A percentile compares a stretch with the other conserved stretches of the same genome.
phyloP scores from a whole-genome alignment of 2,797 vertebrate genomes.

The Kryptolebias ocellatus region DNA sequence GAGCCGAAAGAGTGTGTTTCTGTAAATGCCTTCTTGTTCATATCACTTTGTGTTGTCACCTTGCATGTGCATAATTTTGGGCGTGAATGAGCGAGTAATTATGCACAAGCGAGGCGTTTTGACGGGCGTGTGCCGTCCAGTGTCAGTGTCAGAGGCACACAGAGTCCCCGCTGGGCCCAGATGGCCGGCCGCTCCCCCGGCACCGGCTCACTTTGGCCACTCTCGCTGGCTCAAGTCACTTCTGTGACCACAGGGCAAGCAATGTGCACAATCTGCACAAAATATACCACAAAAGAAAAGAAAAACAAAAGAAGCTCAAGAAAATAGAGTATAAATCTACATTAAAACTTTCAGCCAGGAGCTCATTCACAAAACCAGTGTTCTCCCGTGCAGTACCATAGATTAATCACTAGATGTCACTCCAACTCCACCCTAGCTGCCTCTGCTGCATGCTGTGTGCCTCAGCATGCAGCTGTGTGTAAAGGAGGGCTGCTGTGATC shows the following conservation, averaged over 20 bases:
- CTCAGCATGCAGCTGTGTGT: slow-evolving; percentile 7
- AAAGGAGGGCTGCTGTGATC: slow-evolving; percentile 63
- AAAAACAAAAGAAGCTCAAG: slow-evolving; percentile 7
- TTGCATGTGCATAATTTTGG: slow-evolving; percentile 51
- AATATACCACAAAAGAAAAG: slow-evolving; percentile 17
- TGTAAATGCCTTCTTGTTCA: slow-evolving; percentile 45
- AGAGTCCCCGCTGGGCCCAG: slow-evolving; percentile 71
- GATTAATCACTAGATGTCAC: slow-evolving; percentile 66
- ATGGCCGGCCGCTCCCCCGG: slow-evolving; percentile 62
- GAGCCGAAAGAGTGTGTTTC: neutral
- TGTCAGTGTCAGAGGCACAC: slow-evolving; percentile 27
- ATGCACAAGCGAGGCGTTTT: slow-evolving; percentile 28
- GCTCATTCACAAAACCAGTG: slow-evolving; percentile 7
- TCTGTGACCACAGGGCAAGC: slow-evolving; percentile 43
- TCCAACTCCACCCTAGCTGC: slow-evolving; percentile 29
- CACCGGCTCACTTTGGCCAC: slow-evolving; percentile 27
- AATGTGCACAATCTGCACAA: slow-evolving; percentile 26
- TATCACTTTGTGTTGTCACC: slow-evolving; percentile 51
- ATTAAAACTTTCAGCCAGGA: slow-evolving; percentile 1
- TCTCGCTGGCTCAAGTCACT: slow-evolving; percentile 64
- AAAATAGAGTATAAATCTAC: neutral
- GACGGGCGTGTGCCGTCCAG: slow-evolving; percentile 14
- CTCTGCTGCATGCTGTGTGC: neutral
- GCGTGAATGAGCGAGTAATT: slow-evolving; percentile 20
- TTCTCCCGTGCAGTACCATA: neutral